phyloP scores from a whole-genome alignment of 64 coral and sea anemone species.

The Actinia tenebrosa region DNA sequence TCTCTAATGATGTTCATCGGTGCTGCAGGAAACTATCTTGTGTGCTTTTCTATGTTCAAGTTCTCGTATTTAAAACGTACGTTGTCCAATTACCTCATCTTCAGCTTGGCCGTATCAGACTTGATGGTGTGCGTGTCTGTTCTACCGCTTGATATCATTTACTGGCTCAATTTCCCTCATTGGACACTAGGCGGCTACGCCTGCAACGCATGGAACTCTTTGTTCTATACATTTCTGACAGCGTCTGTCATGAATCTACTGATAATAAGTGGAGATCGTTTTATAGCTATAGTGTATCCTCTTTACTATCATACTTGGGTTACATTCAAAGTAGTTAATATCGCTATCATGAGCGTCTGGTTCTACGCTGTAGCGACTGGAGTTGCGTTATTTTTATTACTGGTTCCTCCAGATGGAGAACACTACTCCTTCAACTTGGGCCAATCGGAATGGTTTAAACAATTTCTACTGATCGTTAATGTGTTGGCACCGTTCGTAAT shows the following conservation, averaged over 20 bases:
- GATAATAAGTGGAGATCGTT: slow-evolving; percentile 67
- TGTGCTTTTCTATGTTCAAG: slow-evolving; percentile 57
- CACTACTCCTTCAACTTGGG: slow-evolving; percentile 65
- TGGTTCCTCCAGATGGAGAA: slow-evolving; percentile 44
- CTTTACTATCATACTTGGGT: slow-evolving; percentile 53
- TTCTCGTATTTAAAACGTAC: slow-evolving; percentile 47
- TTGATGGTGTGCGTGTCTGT: slow-evolving; percentile 52
- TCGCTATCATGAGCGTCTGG: slow-evolving; percentile 50
- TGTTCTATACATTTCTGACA: slow-evolving; percentile 69
- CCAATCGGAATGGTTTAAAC: slow-evolving; percentile 28
- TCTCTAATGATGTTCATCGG: slow-evolving; percentile 42
- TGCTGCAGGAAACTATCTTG: slow-evolving; percentile 46
- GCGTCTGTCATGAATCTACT: slow-evolving; percentile 73
- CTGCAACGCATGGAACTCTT: slow-evolving; percentile 77
- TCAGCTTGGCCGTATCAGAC: slow-evolving; percentile 73
- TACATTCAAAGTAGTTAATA: slow-evolving; percentile 30
- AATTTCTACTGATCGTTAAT: slow-evolving; percentile 63
- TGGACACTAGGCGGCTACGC: slow-evolving; percentile 51
- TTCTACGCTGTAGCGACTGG: slow-evolving; percentile 33
- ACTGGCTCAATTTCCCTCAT: slow-evolving; percentile 71
- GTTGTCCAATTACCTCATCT: slow-evolving; percentile 56
- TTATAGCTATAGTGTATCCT: slow-evolving; percentile 71
- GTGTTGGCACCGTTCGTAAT: slow-evolving; percentile 51
- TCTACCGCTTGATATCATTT: slow-evolving; percentile 60
- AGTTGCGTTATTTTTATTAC: slow-evolving; percentile 37